These are phyloP conservation scores for Betta splendens DNA, from an alignment of 2,797 vertebrate genomes.

Conservation along the genomic window DNA sequence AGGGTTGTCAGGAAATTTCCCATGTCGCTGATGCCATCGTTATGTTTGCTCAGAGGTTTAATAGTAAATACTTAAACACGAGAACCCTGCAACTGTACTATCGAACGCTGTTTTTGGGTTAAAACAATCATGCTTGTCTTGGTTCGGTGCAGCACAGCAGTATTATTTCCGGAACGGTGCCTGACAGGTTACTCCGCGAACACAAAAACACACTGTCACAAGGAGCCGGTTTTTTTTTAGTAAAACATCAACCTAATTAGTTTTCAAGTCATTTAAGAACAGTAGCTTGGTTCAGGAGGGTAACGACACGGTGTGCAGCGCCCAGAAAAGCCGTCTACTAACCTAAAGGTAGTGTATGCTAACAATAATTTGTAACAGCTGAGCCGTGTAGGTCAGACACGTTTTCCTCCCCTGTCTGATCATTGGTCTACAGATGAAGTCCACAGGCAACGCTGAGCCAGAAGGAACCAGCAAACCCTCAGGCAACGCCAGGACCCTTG, in stretches of 20 bases:
- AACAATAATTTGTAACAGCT: neutral
- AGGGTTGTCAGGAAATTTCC: neutral
- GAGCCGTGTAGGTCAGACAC: neutral
- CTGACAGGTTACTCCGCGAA: slow-evolving; percentile 10
- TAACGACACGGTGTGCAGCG: too few species aligned
- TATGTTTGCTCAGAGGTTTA: fast-evolving
- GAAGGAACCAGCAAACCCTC: slow-evolving; percentile 23
- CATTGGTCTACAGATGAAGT: slow-evolving; percentile 24
- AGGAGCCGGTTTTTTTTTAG: neutral
- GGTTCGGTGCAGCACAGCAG: neutral
- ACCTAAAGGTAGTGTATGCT: neutral
- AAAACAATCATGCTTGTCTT: fast-evolving
- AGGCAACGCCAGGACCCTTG: slow-evolving; percentile 66
- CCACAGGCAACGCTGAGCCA: slow-evolving; percentile 3
- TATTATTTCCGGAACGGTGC: neutral
- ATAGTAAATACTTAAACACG: fast-evolving
- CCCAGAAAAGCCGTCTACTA: too few species aligned
- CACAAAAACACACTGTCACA: fast-evolving
- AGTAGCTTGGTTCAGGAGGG: neutral
- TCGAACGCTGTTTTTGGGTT: fast-evolving
- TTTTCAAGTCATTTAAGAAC: neutral
- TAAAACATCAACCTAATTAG: neutral
- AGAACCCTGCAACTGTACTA: fast-evolving
- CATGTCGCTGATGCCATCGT: too few species aligned
- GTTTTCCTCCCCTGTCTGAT: neutral